Base-by-base conservation (phyloP, 2,888 invertebrate species). In the Hypercompe scribonia region DNA sequence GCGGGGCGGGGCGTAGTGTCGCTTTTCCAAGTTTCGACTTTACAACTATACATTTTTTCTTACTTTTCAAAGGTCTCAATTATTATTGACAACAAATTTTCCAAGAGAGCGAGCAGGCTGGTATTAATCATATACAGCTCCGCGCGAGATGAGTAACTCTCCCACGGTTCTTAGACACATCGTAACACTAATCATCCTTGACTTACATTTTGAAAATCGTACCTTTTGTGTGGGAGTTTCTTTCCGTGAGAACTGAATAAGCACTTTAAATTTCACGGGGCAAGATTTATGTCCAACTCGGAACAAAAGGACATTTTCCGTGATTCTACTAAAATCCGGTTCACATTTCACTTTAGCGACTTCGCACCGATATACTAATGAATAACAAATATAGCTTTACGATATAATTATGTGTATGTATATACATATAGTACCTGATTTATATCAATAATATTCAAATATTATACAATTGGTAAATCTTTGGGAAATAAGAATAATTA, bases 131-230 rank as follows among this genome's bases (percentile, higher is more conserved):
- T 84, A 84, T 89, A 81, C 81, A 81, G 84, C 81, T 83, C 84
- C 73, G 86, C 86, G 88, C 85, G 87, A 86, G 88, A 88, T 89
- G 88, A 87, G 84, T 84, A 87, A 88, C 88, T 91, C 89, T 94
- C 94, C 93, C 94, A 94, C 94, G 94, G 90, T 91, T 89, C 90
- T 88, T 88, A 90, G 87, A 88, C 87, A 86, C 89, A 88, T 90
- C 90, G 89, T 88, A 89, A 89, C 87, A 91, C 91, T 89, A 90
- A 90, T 90, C 90, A 94, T 93, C 93, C 94, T 94, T 95, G 94
- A 92, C 94, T 93, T 91, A 94, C 92, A 92, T 94, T 94, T 93
- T 91, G 87, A 91, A 92, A 92, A 93, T 93, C 91, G 90, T 91
- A 93, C 93, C 94, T 94, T 93, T 94, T 94, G 92, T 93, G 90